Conservation (phyloP, 2,797 vertebrate species). For the Dipus sagitta region DNA sequence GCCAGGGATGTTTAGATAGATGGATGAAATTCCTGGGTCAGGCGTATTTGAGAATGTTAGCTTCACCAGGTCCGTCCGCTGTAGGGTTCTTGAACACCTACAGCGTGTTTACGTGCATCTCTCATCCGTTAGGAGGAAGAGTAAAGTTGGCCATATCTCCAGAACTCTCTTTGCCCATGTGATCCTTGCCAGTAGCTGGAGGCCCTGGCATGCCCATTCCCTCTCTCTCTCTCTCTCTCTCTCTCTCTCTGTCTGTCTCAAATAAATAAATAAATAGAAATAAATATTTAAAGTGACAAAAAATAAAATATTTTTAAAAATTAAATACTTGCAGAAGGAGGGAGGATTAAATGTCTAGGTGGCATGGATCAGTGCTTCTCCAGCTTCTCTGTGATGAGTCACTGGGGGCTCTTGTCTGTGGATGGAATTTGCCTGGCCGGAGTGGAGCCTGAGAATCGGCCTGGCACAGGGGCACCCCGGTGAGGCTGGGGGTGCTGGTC, state of each 20-base stretch:
- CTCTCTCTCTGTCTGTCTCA: no score
- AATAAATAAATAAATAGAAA: no score
- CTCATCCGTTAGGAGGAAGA: slow-evolving; percentile 24
- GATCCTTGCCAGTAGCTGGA: neutral
- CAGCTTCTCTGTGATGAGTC: neutral
- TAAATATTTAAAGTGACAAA: no score
- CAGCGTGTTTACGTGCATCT: neutral
- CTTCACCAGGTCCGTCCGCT: slow-evolving; percentile 6
- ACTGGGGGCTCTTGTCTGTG: neutral
- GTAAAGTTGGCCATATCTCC: neutral
- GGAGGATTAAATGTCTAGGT: neutral
- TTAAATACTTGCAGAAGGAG: neutral
- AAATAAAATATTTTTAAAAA: no score
- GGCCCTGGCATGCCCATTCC: no score
- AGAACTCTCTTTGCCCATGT: neutral
- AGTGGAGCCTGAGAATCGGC: neutral
- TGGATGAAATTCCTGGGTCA: neutral
- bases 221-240: no score
- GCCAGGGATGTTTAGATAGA: neutral
- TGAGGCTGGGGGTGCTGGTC: neutral
- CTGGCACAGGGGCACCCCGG: neutral
- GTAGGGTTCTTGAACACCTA: neutral
- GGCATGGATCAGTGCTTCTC: neutral
- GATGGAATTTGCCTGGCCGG: fast-evolving
- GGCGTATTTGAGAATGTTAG: slow-evolving; percentile 13